These are phyloP conservation scores for Eupleurogrammus muticus DNA, from an alignment of 2,797 vertebrate species.

Conservation along the genomic window DNA sequence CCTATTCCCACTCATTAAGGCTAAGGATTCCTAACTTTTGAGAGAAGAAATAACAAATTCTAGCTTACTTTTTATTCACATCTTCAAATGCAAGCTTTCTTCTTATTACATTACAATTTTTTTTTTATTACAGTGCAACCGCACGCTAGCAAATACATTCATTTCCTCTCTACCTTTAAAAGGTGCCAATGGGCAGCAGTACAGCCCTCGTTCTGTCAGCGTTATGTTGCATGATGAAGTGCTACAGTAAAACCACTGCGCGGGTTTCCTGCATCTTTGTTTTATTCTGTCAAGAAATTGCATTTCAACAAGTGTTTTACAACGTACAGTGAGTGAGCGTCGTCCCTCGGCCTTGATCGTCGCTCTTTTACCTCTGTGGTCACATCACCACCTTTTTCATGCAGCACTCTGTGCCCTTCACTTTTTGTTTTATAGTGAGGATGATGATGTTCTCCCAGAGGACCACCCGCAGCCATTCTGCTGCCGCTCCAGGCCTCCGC, in stretches of 20 bases:
- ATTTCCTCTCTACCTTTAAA: not conserved
- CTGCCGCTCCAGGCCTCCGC: slow-evolving; percentile 43
- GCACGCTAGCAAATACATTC: not conserved
- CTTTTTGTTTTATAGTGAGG: slow-evolving; percentile 37
- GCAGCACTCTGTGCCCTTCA: slow-evolving; percentile 46
- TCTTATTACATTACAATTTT: not conserved
- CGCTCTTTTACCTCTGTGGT: slow-evolving; percentile 25
- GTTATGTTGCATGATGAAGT: slow-evolving; percentile 5
- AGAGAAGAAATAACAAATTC: not conserved
- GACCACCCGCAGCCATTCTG: slow-evolving; percentile 42
- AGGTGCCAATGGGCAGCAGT: not conserved
- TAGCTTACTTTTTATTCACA: not conserved
- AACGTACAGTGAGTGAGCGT: slow-evolving; percentile 33
- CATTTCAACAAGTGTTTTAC: slow-evolving; percentile 27
- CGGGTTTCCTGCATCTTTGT: slow-evolving; percentile 21
- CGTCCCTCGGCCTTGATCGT: slow-evolving; percentile 25
- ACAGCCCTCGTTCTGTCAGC: not conserved
- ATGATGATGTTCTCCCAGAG: slow-evolving; percentile 44
- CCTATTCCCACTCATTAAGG: not conserved
- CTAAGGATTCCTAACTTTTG: too few species aligned
- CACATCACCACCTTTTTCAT: slow-evolving; percentile 43
- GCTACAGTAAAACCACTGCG: not conserved
- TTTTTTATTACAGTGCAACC: slow-evolving; percentile 16
- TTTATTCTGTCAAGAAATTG: slow-evolving; percentile 25
- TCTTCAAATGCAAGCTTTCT: not conserved